Percentiles rank a stretch among this genome's conserved stretches.
Evolutionary conservation across 2,888 invertebrate genomes (phyloP).

Genomic region (Xestia c-nigrum): DNA sequence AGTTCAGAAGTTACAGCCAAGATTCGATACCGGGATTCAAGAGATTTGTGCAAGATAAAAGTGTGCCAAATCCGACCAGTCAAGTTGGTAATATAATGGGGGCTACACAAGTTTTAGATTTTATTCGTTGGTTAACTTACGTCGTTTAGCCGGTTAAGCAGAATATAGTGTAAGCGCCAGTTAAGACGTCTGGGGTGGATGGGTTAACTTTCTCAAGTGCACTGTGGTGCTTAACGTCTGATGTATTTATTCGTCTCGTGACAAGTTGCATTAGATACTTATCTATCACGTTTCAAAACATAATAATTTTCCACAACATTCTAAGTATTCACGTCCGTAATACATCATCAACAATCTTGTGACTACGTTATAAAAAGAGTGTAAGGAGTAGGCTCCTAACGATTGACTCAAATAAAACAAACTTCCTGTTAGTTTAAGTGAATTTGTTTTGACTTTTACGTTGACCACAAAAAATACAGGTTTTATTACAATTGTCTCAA

Average conservation of each 20-base stretch:
- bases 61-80: constrained; percentile 37
- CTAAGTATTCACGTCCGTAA: not conserved
- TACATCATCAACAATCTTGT: not conserved
- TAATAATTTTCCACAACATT: not conserved
- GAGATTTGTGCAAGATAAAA: constrained; percentile 57
- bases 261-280: constrained; percentile 3
- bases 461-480: not conserved
- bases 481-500: too few species aligned
- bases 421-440: not conserved
- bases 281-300: constrained; percentile 25
- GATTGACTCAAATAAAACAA: not conserved
- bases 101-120: constrained; percentile 29
- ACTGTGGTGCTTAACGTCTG: constrained; percentile 13
- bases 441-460: not conserved
- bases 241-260: constrained; percentile 18
- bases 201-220: constrained; percentile 24
- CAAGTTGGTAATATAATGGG: constrained; percentile 47
- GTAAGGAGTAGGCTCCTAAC: not conserved
- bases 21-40: constrained; percentile 46
- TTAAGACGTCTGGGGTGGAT: constrained; percentile 26
- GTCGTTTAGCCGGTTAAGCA: constrained; percentile 14
- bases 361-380: not conserved
- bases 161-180: constrained; percentile 4
- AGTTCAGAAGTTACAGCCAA: constrained; percentile 44
- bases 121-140: constrained; percentile 41